phyloP scores from a whole-genome alignment of 2,113 vertebrate species.

The Anser brachyrhynchus region DNA sequence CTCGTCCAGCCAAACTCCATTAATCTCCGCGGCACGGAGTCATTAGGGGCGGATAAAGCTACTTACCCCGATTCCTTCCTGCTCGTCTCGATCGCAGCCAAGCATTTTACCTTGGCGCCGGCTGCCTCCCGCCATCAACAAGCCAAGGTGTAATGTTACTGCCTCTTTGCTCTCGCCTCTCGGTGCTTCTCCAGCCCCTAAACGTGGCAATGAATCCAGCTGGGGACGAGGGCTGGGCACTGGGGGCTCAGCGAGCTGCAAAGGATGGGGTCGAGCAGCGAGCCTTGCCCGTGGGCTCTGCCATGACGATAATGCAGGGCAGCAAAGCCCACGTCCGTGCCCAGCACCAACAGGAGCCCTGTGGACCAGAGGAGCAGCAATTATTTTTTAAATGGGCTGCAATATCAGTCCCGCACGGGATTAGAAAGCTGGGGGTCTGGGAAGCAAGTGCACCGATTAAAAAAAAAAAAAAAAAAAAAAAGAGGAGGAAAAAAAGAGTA shows the following conservation, averaged over 20 bases:
- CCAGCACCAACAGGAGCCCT: rapidly evolving
- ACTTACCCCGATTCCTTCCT: constrained; percentile 56
- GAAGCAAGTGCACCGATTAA: rapidly evolving
- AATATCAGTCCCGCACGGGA: rapidly evolving
- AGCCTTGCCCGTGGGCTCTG: rapidly evolving
- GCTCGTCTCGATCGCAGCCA: constrained; percentile 77
- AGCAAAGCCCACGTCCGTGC: background rate
- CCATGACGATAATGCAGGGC: rapidly evolving
- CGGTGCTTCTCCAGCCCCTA: background rate
- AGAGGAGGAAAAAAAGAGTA: background rate
- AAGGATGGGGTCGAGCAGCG: background rate
- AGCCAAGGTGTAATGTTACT: constrained; percentile 86
- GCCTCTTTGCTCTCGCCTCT: constrained; percentile 82
- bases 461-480: too few relatives aligned
- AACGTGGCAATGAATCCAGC: background rate
- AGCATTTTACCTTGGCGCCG: constrained; percentile 82
- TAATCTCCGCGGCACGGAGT: background rate
- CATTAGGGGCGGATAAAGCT: constrained; percentile 28
- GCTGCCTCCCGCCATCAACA: constrained; percentile 77
- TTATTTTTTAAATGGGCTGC: background rate
- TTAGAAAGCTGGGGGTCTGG: background rate
- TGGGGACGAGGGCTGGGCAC: too few relatives aligned
- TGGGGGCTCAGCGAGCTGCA: rapidly evolving
- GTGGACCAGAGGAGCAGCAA: background rate
- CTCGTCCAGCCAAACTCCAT: background rate